A percentile compares a stretch with the other conserved stretches of the same genome.
Evolutionary conservation across 2,888 invertebrate species (phyloP).

Genomic region (Idaea dimidiata): DNA sequence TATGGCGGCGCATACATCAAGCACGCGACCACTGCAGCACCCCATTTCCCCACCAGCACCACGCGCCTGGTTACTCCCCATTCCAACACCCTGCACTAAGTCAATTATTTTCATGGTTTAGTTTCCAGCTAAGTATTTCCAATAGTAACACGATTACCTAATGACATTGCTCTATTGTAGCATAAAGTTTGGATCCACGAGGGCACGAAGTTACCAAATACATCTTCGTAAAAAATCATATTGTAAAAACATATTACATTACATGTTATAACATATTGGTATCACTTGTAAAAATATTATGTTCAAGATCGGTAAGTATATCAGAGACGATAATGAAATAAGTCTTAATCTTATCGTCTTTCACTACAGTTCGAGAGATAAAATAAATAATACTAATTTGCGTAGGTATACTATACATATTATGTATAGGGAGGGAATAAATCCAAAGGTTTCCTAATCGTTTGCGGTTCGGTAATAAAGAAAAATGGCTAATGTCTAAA

Average conservation of each 20-base stretch:
- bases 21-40: conserved; percentile 63
- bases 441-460: conserved; percentile 28
- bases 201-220: neutral
- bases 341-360: conserved; percentile 1
- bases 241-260: too few species aligned
- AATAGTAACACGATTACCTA: neutral
- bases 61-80: conserved; percentile 37
- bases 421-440: too few species aligned
- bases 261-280: too few species aligned
- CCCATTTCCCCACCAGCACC: conserved; percentile 31
- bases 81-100: neutral
- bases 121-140: conserved; percentile 34
- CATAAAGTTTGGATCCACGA: neutral
- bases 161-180: neutral
- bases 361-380: conserved; percentile 12
- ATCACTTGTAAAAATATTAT: too few species aligned
- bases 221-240: neutral
- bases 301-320: neutral
- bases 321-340: neutral
- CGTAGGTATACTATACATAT: conserved; percentile 18
- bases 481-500: conserved; percentile 27
- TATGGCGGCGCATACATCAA: conserved; percentile 78
- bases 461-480: conserved; percentile 29
- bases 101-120: conserved; percentile 61
- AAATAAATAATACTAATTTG: conserved; percentile 19